Conservation (phyloP, 2,888 invertebrate genomes). For the Xestia ashworthii region DNA sequence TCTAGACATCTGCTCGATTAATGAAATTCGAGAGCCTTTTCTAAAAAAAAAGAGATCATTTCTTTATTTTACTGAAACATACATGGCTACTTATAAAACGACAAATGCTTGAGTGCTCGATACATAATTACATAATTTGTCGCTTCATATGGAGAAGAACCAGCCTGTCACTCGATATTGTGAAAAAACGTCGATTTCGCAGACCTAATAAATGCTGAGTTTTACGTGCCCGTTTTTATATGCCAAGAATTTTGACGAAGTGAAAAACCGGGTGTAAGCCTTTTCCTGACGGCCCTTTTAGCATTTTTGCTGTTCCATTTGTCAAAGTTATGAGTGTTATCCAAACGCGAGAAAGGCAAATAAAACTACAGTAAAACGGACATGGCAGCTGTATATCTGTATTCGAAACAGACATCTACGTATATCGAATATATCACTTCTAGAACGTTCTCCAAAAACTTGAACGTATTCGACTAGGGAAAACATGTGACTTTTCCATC, state of each 20-base stretch:
- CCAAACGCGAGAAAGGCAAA: constrained; percentile 1
- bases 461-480: background rate
- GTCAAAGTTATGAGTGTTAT: constrained; percentile 18
- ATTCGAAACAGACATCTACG: background rate
- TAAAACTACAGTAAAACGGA: constrained; percentile 12
- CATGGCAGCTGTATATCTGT: background rate
- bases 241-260: background rate
- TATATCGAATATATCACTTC: background rate
- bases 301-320: constrained; percentile 16
- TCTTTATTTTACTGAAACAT: background rate
- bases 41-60: background rate
- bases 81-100: background rate
- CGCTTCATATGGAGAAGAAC: background rate
- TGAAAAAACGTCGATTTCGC: background rate
- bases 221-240: background rate
- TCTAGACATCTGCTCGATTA: background rate
- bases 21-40: background rate
- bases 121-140: background rate
- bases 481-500: background rate
- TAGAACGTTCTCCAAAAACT: background rate
- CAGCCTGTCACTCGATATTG: background rate
- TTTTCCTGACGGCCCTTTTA: constrained; percentile 16
- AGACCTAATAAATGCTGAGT: background rate
- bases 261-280: background rate
- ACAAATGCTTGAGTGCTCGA: background rate